A percentile compares a stretch with the other conserved stretches of the same genome.
Conservation (phyloP, 2,113 vertebrate species). For the Oncorhynchus masou region DNA sequence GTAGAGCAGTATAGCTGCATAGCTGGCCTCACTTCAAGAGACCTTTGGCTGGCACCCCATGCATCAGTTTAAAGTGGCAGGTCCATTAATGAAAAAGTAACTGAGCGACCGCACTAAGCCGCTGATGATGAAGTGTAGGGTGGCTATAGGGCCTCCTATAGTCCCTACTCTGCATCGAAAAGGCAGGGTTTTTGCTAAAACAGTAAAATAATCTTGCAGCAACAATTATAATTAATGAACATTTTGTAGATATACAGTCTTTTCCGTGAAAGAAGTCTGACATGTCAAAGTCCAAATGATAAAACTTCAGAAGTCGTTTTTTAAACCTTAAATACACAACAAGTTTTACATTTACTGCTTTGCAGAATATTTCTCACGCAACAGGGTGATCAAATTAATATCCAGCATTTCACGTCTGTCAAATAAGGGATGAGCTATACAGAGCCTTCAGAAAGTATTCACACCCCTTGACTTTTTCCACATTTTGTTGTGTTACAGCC, state of each 20-base stretch:
- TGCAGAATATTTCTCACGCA: too few species aligned
- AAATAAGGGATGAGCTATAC: slow-evolving; percentile 17
- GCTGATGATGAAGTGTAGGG: slow-evolving; percentile 57
- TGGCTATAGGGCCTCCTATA: slow-evolving; percentile 8
- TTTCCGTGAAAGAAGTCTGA: too few species aligned
- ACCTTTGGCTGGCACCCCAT: slow-evolving; percentile 67
- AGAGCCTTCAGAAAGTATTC: slow-evolving; percentile 35
- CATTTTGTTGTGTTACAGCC: background rate
- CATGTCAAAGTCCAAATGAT: too few species aligned
- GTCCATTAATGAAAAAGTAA: slow-evolving; percentile 70
- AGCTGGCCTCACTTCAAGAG: slow-evolving; percentile 47
- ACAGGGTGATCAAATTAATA: too few species aligned
- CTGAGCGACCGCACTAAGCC: slow-evolving; percentile 59
- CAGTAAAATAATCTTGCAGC: too few species aligned
- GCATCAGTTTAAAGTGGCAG: slow-evolving; percentile 67
- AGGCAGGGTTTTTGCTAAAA: slow-evolving; percentile 18
- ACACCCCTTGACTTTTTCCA: background rate
- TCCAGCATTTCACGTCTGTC: slow-evolving; percentile 39
- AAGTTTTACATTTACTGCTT: too few species aligned
- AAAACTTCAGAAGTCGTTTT: too few species aligned
- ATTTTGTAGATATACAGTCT: too few species aligned
- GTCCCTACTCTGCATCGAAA: slow-evolving; percentile 5
- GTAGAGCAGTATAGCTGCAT: background rate
- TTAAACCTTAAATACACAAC: too few species aligned
- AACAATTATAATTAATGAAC: too few species aligned